Base-by-base conservation (phyloP, 1,140 invertebrate species). In the Anagrus nilaparvatae region DNA sequence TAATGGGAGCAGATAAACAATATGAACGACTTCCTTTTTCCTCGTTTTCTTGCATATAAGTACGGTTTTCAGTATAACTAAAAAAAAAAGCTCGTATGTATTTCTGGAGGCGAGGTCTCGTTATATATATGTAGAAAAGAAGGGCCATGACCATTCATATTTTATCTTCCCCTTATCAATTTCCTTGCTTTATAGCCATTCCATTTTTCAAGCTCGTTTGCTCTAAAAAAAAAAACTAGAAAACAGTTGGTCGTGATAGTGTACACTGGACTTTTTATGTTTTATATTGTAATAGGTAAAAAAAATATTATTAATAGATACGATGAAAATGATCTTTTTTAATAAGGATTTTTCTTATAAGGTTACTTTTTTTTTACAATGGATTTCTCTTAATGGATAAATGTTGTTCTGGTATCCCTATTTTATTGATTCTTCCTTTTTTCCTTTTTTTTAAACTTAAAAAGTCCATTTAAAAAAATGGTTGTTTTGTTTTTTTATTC, bases 91-190 rank as follows among this genome's bases (percentile, higher is more conserved):
- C n/a, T n/a, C n/a, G n/a, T n/a, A n/a, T n/a, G n/a, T n/a, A n/a
- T n/a, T n/a, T n/a, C n/a, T n/a, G n/a, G n/a, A n/a, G n/a, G n/a
- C n/a, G n/a, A n/a, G n/a, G n/a, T n/a, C n/a, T n/a, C n/a, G n/a
- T n/a, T n/a, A n/a, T n/a, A n/a, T n/a, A n/a, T n/a, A n/a, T n/a
- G n/a, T n/a, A n/a, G n/a, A n/a, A n/a, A n/a, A n/a, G n/a, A n/a
- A n/a, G n/a, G 33, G 43, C 43, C 43, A 24, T 44, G 38, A 39
- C 47, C 47, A 53, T 59, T 56, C 51, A 54, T 59, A 56, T 55
- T 56, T 62, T 55, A 59, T 60, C 47, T 50, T 40, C 34, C 43
- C 34, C 52, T 60, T 63, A 61, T 60, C 59, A 57, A 58, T 63
- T 59, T 58, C 49, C 53, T 56, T 46, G 44, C 47, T 43, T 40